Conservation (phyloP, 2,113 vertebrate species). For the Cynocephalus volans region DNA sequence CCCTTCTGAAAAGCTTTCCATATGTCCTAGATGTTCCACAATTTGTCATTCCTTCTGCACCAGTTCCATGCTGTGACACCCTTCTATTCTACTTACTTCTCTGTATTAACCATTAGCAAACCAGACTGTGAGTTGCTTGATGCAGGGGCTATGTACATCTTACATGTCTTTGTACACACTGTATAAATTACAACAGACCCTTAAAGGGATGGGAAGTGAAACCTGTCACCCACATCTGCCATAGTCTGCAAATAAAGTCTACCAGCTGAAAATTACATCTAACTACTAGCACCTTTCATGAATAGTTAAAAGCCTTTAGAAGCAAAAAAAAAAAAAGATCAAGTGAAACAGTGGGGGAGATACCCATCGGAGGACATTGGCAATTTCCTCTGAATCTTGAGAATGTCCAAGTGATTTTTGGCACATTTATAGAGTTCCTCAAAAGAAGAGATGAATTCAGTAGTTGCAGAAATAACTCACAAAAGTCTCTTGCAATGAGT, state of each 20-base stretch:
- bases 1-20: background rate
- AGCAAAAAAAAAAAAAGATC: background rate
- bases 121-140: background rate
- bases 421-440: background rate
- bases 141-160: background rate
- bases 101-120: background rate
- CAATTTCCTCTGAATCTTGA: background rate
- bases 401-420: background rate
- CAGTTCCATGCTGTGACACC: background rate
- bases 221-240: background rate
- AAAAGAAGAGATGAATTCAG: background rate
- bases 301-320: background rate
- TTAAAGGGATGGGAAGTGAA: background rate
- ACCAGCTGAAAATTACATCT: background rate
- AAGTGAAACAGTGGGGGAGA: background rate
- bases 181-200: background rate
- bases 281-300: background rate
- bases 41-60: background rate
- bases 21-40: too few relatives aligned
- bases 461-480: background rate
- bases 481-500: background rate
- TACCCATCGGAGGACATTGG: background rate
- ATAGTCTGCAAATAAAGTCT: background rate
- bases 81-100: background rate
- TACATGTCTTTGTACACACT: background rate